Evolutionary conservation across 1,140 invertebrate genomes (phyloP), one percentile per base, ranked within the genome.

Genomic region (Sitodiplosis mosellana): DNA sequence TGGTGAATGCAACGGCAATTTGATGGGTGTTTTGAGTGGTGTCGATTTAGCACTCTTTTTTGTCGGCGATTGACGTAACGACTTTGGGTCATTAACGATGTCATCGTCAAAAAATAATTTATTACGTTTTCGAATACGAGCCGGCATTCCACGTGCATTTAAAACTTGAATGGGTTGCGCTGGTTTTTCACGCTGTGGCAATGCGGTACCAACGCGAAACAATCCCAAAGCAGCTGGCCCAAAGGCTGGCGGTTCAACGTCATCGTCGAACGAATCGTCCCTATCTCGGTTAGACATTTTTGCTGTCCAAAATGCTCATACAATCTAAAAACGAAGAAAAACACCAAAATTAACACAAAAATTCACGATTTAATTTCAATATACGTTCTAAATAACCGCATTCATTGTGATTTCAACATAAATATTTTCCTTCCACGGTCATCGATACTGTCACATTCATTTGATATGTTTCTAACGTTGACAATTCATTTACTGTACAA

Each of bases 71-170:
- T 75, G 69, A 48, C 77, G 69, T 40, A 77, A 75, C 54, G 81
- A 81, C 49, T 73, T 76, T 57, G 78, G 80, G 43, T 74, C 71
- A 65, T 85, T 90, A 36, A 91, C 81, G 57, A 90, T 78, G 59
- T 91, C 83, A 67, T 93, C 87, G 68, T 92, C 88, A 67, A 81
- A 91, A 64, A 92, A 91, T 42, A 90, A 70, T 57, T 78, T 78
- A 64, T 93, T 94, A 58, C 87, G 87, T 64, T 92, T 93, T 45
- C 88, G 70, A 48, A 91, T 89, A 51, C 89, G 72, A 2, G 83
- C 83, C 45, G 89, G 88, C 81, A 87, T 87, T 42, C 86, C 86
- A 61, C 86, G 72, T 10, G 83, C 76, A 64, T 89, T 89, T 2
- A 89, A 63, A 48, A 81, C 77, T 59, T 82, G 78, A 10, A 81